These are phyloP conservation scores for Trissolcus brochymenae DNA, from an alignment of 2,888 invertebrate genomes.

Conservation along the genomic window DNA sequence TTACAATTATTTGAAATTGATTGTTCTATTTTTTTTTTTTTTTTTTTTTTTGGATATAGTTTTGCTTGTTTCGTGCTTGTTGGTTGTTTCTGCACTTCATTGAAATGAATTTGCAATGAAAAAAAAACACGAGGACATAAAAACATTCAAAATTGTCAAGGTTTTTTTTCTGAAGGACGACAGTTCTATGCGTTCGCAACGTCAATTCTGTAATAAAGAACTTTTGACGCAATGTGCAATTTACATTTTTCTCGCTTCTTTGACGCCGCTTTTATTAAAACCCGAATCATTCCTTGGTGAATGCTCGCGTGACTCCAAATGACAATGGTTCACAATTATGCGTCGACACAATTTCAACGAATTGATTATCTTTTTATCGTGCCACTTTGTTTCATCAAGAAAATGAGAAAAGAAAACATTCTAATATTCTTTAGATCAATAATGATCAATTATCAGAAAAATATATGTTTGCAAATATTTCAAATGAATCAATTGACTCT, in stretches of 20 bases:
- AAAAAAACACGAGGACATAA: background rate
- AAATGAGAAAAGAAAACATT: background rate
- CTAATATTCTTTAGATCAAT: background rate
- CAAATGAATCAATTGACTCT: background rate
- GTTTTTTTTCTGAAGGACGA: background rate
- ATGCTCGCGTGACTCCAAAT: slow-evolving; percentile 1
- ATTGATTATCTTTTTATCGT: background rate
- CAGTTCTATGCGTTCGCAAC: background rate
- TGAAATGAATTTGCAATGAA: background rate
- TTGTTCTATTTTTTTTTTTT: background rate
- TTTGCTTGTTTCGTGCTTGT: background rate
- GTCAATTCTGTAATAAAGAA: slow-evolving; percentile 17
- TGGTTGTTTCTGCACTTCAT: background rate
- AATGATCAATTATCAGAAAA: background rate
- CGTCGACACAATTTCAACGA: background rate
- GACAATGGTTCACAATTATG: slow-evolving; percentile 4
- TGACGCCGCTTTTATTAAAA: slow-evolving; percentile 18
- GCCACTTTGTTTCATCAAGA: background rate
- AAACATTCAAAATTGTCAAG: background rate
- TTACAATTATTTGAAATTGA: background rate
- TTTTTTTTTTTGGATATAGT: too few species aligned
- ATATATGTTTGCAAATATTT: background rate
- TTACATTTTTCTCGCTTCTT: slow-evolving; percentile 24
- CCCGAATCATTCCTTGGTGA: slow-evolving; percentile 6
- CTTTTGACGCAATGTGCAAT: slow-evolving; percentile 15